Evolutionary conservation across 1,140 invertebrate species (phyloP), one percentile per base, ranked within the genome.

Genomic region (Drosophila bipectinata): DNA sequence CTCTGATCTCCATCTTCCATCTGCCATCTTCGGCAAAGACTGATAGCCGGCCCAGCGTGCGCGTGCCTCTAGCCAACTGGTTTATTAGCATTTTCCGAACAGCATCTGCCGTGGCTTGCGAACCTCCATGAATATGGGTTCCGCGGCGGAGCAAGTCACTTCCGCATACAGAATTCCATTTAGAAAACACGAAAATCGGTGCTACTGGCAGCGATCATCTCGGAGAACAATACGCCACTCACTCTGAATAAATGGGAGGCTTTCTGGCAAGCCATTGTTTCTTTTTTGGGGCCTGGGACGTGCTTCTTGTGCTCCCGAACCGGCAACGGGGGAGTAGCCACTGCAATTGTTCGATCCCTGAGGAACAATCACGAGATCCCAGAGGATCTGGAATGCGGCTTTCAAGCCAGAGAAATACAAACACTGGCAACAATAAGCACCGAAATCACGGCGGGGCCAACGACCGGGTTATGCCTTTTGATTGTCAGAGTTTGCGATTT

Each of bases 31-130:
- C 8, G 15, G 9, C 14, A n/a, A 30, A 53, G 58, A 53, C 10
- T 61, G 4, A 37, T 18, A 37, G 41, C 62, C 41, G 30, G 41
- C 60, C 32, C 15, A 0, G 21, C 7, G 8, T 10, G 12, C 30
- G 24, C 41, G 66, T 68, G 66, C 66, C 30, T 4, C 7, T 15
- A 26, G 3, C 54, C 45, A 76, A 76, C 73, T 9, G 57, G 73
- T 69, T 76, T 76, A 57, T 67, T 69, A 76, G 56, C 72, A 76
- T 76, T 68, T 76, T 51, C 39, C 30, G 18, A 6, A n/a, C 14
- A 32, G 18, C 48, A 74, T 26, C 37, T 56, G 59, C n/a, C 32
- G 4, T 30, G 26, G 7, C 15, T 52, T 37, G 58, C 52, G 34
- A 37, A 56, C n/a, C 30, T 56, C 9, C 57, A n/a, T 37, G 39